Evolutionary conservation across 2,888 invertebrate species (phyloP).

Genomic region (Leptopterna dolabrata): DNA sequence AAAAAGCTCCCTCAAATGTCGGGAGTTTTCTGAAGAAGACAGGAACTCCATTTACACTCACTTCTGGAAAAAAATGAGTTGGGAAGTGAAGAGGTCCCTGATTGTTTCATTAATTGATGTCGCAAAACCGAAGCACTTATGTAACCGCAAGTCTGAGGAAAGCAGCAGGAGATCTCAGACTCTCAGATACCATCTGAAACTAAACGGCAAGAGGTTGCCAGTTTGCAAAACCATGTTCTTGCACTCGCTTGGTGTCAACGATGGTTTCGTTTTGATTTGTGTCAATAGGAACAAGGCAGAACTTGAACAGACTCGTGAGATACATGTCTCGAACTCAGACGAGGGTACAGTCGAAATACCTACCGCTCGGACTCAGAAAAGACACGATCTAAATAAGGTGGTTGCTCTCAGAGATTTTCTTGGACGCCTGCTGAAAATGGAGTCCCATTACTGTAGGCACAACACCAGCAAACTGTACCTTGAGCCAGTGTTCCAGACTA

Average conservation of each 20-base stretch:
- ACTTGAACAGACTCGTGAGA: neutral
- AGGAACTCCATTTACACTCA: neutral
- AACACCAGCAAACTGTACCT: neutral
- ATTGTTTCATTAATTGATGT: neutral
- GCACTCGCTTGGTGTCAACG: neutral
- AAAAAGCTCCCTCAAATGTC: neutral
- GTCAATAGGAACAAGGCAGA: neutral
- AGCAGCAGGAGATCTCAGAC: neutral
- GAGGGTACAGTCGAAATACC: too few relatives aligned
- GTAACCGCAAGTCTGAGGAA: neutral
- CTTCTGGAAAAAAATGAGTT: neutral
- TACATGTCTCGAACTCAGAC: too few relatives aligned
- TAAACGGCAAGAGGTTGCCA: neutral
- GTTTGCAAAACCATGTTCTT: slow-evolving; percentile 24
- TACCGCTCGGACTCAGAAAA: neutral
- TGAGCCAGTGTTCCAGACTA: slow-evolving; percentile 21
- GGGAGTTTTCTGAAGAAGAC: neutral
- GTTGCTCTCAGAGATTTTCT: slow-evolving; percentile 1
- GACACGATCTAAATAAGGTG: neutral
- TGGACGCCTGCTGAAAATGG: neutral
- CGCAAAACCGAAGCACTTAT: neutral
- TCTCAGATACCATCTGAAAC: neutral
- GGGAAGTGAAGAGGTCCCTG: neutral
- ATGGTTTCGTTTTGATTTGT: neutral
- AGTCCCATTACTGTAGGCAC: slow-evolving; percentile 17